Base-by-base conservation (phyloP, 2,113 vertebrate species). In the Sinosuthora webbiana region DNA sequence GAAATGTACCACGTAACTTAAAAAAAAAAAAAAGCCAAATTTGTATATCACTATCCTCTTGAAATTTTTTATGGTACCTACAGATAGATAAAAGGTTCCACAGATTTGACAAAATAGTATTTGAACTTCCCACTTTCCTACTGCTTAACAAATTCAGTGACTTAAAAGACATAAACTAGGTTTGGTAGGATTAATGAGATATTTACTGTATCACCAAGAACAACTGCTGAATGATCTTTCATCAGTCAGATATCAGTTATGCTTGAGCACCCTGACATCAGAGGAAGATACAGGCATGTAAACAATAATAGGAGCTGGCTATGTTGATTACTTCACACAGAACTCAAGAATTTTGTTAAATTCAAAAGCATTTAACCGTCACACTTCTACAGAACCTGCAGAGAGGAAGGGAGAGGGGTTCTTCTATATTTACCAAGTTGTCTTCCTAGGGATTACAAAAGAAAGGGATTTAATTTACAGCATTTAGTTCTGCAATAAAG, bases 401-500 rank as follows among this genome's bases (percentile, higher is more conserved):
- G 28, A 96, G 74, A 92, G 74, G 74, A 90, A 92, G 53, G 88
- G 94, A 76, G 81, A 93, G 65, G 73, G 84, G 19, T 49, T 80
- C 64, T 95, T 97, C 95, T 56, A 39, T 55, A 93, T 89, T 87
- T 60, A 81, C 37, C 89, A 83, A 85, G 75, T 89, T 89, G 89
- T 83, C 73, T 97, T 87, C 82, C 65, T 95, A 95, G 63, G 37
- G 89, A 95, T 78, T 84, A 94, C 85, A 95, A 97, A 96, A 95
- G 59, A 94, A 96, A 94, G 52, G 71, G 80, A 95, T 90, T 97
- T 96, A 49, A 94, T 81, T 96, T 97, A 97, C 78, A 95, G 85
- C 91, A 92, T 90, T 89, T 89, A 95, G 79, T 95, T 97, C 92
- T 95, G 94, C 91, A 97, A 82, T 95, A 95, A 97, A 96, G 97